Base-by-base conservation (phyloP, 2,113 vertebrate genomes). In the Arothron firmamentum region DNA sequence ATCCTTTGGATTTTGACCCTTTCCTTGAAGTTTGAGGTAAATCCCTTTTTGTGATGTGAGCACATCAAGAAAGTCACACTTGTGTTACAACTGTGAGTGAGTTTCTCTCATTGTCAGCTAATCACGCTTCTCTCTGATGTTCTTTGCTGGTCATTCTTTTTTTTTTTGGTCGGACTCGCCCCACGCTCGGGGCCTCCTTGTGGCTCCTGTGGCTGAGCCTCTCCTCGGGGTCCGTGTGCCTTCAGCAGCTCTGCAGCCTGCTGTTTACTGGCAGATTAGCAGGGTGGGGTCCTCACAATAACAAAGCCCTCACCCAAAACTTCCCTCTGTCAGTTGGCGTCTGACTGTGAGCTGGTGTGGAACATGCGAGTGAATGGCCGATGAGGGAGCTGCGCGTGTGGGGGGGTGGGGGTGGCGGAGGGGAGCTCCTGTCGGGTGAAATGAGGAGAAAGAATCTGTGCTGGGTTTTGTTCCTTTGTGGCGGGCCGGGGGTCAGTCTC, bases 401-500 rank as follows among this genome's bases (percentile, higher is more conserved):
- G 12, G 9, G 9, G 38, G 56, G 9, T 23, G 21, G 6, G 19
- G 52, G 23, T 59, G 31, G 52, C 48, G n/a, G 42, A 15, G 11
- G 56, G 72, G 58, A 59, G 59, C 72, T 75, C 72, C 72, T 70
- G 64, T 77, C 46, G 72, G 79, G 75, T 72, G 74, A 80, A 78
- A 79, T 59, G 78, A 84, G 81, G 77, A 83, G 78, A 81, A 81
- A 62, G 72, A 74, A 77, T 81, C 60, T 64, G 71, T 54, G 42
- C 61, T 59, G 67, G 55, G 60, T 79, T 85, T 82, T 71, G 67
- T 79, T 73, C 67, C 65, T 82, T 72, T 85, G 78, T 77, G 76
- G 65, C 1, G 52, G 31, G 68, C 57, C 21, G 77, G 76, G 80
- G 74, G 82, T 83, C 72, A 68, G 59, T 80, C 84, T 85, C 80